A percentile compares a stretch with the other conserved stretches of the same genome.
Conservation (phyloP, 2,113 vertebrate species). For the Catharus bicknelli region DNA sequence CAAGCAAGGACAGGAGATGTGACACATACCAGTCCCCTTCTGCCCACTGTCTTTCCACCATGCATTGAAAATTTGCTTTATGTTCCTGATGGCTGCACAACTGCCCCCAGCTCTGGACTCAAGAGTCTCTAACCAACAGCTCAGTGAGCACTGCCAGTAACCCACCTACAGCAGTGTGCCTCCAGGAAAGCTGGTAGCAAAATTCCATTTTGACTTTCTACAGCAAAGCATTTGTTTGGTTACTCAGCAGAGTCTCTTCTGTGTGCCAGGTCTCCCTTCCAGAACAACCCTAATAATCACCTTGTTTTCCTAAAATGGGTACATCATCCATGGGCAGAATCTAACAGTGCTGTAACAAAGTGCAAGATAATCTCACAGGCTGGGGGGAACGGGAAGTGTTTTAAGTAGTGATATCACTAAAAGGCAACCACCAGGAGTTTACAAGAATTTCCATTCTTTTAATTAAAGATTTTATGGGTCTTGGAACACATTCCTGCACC, state of each 20-base stretch:
- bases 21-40: not conserved
- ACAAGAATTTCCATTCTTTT: constrained; percentile 63
- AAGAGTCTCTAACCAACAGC: not conserved
- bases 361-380: not conserved
- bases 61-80: not conserved
- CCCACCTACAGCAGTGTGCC: not conserved
- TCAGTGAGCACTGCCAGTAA: not conserved
- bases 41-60: not conserved
- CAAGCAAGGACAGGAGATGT: not conserved
- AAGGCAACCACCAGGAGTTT: constrained; percentile 56
- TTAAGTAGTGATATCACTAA: constrained; percentile 37
- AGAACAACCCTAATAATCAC: not conserved
- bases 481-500: constrained; percentile 47
- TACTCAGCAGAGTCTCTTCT: not conserved
- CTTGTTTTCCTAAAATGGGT: not conserved
- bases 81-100: not conserved
- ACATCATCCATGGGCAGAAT: not conserved
- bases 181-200: not conserved
- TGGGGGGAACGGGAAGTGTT: not conserved
- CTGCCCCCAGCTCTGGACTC: not conserved
- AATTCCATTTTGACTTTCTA: not conserved
- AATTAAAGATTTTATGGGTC: constrained; percentile 67
- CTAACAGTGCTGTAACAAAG: not conserved
- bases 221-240: not conserved
- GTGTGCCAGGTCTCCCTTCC: not conserved